Evolutionary conservation across 1,140 invertebrate species (phyloP).

Genomic region (Macrostomum lignano): DNA sequence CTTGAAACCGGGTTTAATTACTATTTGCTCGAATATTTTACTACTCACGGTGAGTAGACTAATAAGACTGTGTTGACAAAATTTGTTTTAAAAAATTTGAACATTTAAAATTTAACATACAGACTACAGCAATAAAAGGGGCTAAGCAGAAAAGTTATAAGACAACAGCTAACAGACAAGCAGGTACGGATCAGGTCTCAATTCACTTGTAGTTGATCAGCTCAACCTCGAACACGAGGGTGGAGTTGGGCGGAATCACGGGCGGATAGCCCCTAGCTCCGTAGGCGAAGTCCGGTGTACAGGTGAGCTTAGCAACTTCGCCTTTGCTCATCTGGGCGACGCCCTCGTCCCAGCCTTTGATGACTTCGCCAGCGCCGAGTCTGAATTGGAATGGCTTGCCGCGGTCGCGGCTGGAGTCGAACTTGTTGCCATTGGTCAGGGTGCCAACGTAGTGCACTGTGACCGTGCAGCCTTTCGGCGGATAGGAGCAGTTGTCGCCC

Average conservation of each 20-base stretch:
- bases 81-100: too few relatives aligned
- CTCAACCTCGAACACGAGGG: slow-evolving; percentile 55
- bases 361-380: slow-evolving; percentile 39
- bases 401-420: slow-evolving; percentile 62
- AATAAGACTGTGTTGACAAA: too few relatives aligned
- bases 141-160: too few relatives aligned
- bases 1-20: too few relatives aligned
- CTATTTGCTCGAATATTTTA: too few relatives aligned
- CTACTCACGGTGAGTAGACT: too few relatives aligned
- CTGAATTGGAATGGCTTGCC: slow-evolving; percentile 52
- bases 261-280: slow-evolving; percentile 50
- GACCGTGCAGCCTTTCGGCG: slow-evolving; percentile 36
- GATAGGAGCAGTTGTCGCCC: slow-evolving; percentile 1
- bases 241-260: slow-evolving; percentile 60
- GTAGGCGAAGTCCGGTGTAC: slow-evolving; percentile 65
- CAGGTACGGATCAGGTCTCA: not conserved
- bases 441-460: slow-evolving; percentile 74
- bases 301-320: slow-evolving; percentile 52
- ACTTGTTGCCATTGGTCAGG: slow-evolving; percentile 54
- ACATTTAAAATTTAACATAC: too few relatives aligned
- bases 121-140: too few relatives aligned
- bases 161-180: too few relatives aligned
- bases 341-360: slow-evolving; percentile 64
- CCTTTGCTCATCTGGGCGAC: slow-evolving; percentile 73
- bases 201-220: slow-evolving; percentile 17